phyloP scores from a whole-genome alignment of 1,140 invertebrate species.

The Limonius californicus region DNA sequence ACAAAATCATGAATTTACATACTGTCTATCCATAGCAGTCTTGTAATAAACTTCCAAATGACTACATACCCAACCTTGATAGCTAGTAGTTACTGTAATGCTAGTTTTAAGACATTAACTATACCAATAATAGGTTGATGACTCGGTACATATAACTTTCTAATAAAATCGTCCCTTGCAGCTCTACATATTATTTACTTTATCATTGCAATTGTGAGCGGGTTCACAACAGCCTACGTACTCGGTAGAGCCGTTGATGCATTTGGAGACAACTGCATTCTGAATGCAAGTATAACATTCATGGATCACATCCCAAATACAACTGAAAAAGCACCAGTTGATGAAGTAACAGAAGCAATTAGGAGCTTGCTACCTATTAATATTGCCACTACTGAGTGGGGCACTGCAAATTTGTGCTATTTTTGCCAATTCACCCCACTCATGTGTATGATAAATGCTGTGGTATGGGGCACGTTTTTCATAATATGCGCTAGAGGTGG shows the following conservation, averaged over 20 bases:
- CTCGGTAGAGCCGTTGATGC: not conserved
- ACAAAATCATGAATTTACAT: too few species aligned
- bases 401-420: conserved; percentile 10
- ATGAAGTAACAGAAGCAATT: not conserved
- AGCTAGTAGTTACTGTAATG: too few species aligned
- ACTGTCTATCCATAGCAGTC: too few species aligned
- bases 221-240: conserved; percentile 13
- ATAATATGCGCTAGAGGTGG: conserved; percentile 21
- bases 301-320: not conserved
- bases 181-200: not conserved
- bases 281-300: conserved; percentile 9
- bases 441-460: conserved; percentile 18
- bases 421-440: conserved; percentile 25
- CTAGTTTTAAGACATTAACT: too few species aligned
- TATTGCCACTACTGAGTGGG: conserved; percentile 5
- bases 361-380: not conserved
- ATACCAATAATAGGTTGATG: too few species aligned
- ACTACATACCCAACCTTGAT: too few species aligned
- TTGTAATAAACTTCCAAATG: too few species aligned
- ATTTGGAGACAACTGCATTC: conserved; percentile 21
- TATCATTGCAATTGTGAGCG: not conserved
- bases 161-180: too few species aligned
- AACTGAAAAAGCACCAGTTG: not conserved
- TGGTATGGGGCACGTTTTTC: conserved; percentile 21
- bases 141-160: too few species aligned